A percentile compares a stretch with the other conserved stretches of the same genome.
Conservation (phyloP, 2,113 vertebrate genomes). For the Meles meles region DNA sequence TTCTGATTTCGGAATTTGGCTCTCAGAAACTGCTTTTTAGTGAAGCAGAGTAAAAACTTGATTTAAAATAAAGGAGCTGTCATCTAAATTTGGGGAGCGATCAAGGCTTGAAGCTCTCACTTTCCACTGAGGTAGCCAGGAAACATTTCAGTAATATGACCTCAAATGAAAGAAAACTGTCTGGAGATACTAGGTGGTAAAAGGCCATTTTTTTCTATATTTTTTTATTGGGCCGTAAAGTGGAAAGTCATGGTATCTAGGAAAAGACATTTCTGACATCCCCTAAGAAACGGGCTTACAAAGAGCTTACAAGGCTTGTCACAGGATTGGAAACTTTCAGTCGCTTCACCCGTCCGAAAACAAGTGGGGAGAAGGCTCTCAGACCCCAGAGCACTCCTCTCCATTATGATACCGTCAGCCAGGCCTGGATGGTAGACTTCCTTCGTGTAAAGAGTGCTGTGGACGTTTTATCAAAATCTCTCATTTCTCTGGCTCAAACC, state of each 20-base stretch:
- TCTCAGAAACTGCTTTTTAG: background rate
- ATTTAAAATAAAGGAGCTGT: background rate
- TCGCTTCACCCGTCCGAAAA: background rate
- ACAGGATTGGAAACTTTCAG: background rate
- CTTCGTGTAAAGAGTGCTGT: background rate
- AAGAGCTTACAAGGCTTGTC: fast-evolving
- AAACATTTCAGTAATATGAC: background rate
- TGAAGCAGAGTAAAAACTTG: background rate
- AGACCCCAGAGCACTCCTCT: too few relatives aligned
- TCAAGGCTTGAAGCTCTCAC: background rate
- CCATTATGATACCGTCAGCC: fast-evolving
- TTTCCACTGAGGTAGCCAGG: background rate
- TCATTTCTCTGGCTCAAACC: background rate
- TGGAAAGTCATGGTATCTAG: background rate
- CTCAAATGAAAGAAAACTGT: background rate
- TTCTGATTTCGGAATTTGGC: background rate
- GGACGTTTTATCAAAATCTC: background rate
- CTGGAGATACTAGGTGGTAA: background rate
- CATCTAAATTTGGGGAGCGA: background rate
- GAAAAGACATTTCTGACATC: background rate
- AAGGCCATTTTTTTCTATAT: background rate
- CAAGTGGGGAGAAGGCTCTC: too few relatives aligned
- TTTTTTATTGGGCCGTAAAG: background rate
- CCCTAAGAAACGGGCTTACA: background rate
- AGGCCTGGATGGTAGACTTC: background rate